phyloP scores from a whole-genome alignment of 2,113 vertebrate genomes.

The Etheostoma spectabile region DNA sequence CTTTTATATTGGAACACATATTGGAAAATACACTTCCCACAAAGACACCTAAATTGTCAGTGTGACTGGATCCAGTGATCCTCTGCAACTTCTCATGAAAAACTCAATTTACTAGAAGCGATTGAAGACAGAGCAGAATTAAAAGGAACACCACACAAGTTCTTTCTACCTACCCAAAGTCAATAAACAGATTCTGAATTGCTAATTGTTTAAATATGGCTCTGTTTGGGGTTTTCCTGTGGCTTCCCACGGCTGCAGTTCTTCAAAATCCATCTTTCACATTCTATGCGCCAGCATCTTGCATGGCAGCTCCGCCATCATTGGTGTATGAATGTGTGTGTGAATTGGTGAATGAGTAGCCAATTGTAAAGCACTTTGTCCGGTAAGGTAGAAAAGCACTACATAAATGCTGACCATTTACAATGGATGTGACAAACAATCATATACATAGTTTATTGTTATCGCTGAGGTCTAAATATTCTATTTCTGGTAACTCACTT shows the following conservation, averaged over 20 bases:
- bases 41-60: not conserved
- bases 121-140: not conserved
- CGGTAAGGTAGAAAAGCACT: no score
- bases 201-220: not conserved
- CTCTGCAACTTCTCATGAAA: conserved; percentile 14
- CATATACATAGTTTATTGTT: not conserved
- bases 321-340: no score
- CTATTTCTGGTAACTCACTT: conserved; percentile 9
- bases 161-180: not conserved
- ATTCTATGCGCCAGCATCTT: not conserved
- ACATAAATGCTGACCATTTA: no score
- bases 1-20: not conserved
- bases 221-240: not conserved
- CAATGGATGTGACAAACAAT: not conserved
- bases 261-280: not conserved
- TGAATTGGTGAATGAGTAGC: no score
- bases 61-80: conserved; percentile 8
- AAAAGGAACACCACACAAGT: not conserved
- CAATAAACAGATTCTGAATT: not conserved
- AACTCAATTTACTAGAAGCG: conserved; percentile 30
- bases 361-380: no score
- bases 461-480: not conserved
- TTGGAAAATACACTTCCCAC: not conserved
- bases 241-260: not conserved
- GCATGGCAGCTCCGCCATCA: no score